phyloP scores from a whole-genome alignment of 2,113 vertebrate genomes.

The Tympanuchus pallidicinctus region DNA sequence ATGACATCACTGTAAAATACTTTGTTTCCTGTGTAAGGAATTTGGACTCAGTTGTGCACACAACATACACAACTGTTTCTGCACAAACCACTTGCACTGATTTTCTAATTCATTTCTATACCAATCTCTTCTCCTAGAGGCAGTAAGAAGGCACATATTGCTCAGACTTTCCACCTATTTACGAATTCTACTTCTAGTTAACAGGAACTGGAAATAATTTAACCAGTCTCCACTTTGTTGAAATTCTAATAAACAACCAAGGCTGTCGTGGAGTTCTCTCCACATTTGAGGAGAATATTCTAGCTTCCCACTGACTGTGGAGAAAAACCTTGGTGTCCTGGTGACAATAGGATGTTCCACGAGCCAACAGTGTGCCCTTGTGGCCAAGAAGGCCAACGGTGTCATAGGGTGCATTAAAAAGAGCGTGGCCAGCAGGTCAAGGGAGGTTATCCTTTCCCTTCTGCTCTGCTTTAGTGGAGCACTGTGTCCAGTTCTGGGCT shows the following conservation, averaged over 20 bases:
- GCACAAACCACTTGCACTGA: background rate
- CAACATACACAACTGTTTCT: background rate
- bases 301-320: background rate
- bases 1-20: background rate
- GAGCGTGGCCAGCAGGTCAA: no score
- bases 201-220: background rate
- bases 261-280: background rate
- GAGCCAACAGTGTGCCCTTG: no score
- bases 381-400: no score
- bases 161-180: background rate
- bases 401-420: no score
- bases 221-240: background rate
- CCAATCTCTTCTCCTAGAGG: background rate
- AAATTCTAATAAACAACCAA: background rate
- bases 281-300: background rate
- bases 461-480: no score
- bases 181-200: background rate
- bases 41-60: background rate
- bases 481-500: no score
- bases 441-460: no score
- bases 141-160: background rate
- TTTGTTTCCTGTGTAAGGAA: background rate
- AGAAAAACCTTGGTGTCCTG: no score
- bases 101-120: background rate
- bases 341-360: no score